Conservation (phyloP, 2,113 vertebrate species). For the Xiphorhynchus elegans region DNA sequence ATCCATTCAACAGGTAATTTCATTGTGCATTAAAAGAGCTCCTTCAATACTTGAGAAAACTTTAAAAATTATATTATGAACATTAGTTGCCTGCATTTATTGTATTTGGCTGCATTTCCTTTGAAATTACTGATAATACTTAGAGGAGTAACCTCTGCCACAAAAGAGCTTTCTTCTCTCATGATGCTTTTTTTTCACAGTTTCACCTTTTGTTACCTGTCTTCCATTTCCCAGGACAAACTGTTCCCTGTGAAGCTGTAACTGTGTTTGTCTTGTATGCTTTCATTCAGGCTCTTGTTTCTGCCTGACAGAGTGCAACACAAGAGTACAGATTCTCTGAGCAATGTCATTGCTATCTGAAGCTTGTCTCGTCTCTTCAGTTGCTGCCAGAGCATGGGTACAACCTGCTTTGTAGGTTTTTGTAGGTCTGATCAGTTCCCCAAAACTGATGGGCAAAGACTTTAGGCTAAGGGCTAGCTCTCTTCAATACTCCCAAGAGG, state of each 20-base stretch:
- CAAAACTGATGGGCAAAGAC: not conserved
- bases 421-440: not conserved
- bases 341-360: not conserved
- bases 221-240: not conserved
- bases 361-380: not conserved
- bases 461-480: not conserved
- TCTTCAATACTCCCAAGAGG: not conserved
- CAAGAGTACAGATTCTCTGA: not conserved
- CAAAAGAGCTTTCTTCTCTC: not conserved
- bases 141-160: not conserved
- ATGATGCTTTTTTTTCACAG: not conserved
- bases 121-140: constrained; percentile 3
- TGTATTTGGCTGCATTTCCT: constrained; percentile 13
- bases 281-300: not conserved
- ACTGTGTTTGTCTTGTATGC: not conserved
- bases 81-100: not conserved
- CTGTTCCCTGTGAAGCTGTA: not conserved
- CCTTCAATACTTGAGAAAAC: not conserved
- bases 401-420: not conserved
- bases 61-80: not conserved
- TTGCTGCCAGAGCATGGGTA: not conserved
- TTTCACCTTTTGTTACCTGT: not conserved
- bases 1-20: constrained; percentile 20
- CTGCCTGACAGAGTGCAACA: not conserved
- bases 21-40: constrained; percentile 9